Base-by-base conservation (phyloP, 2,888 invertebrate species). In the Lasioglossum leucozonium region DNA sequence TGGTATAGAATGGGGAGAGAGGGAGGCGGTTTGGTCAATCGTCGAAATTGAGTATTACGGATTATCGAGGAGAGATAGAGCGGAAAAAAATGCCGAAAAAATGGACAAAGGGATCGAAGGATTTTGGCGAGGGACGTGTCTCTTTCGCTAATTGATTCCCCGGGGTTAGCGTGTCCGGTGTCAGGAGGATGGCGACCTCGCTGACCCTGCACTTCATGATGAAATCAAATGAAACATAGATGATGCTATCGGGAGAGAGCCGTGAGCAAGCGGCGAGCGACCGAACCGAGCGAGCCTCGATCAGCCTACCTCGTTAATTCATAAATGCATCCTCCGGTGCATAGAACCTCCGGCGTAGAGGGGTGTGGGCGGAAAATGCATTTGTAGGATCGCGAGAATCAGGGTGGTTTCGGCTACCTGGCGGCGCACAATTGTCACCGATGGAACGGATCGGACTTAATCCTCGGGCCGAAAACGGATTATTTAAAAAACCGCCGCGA, bases 31-130 rank as follows among this genome's bases (percentile, higher is more conserved):
- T 93, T 89, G 90, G 91, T 91, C 93, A 93, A 93, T 94, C 92
- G 91, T 85, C 92, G 91, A 94, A 94, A 95, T 94, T 95, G 94
- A 92, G 93, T 93, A 94, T 94, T 94, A 93, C 92, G 93, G 93
- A 93, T 93, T 94, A 94, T 92, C 87, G 87, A 83, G 86, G 82
- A 87, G 85, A 81, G 88, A 89, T 85, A 82, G 86, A 77, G 67
- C 40, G 37, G 47, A 67, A 81, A 72, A 79, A 79, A 82, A 67
- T 58, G 55, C 78, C 78, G 77, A 79, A 89, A 90, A 86, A 84
- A 71, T 67, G 83, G 76, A 88, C 89, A 89, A 91, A 90, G 90
- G 89, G 90, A 87, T 83, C 84, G 87, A 88, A 91, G 90, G 87
- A 91, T 87, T 87, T 72, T 47, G 87, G 82, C 76, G 89, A 86